Evolutionary conservation across 53 echinoderm and acorn worm genomes (phyloP).

Genomic region (Patiria pectinifera): DNA sequence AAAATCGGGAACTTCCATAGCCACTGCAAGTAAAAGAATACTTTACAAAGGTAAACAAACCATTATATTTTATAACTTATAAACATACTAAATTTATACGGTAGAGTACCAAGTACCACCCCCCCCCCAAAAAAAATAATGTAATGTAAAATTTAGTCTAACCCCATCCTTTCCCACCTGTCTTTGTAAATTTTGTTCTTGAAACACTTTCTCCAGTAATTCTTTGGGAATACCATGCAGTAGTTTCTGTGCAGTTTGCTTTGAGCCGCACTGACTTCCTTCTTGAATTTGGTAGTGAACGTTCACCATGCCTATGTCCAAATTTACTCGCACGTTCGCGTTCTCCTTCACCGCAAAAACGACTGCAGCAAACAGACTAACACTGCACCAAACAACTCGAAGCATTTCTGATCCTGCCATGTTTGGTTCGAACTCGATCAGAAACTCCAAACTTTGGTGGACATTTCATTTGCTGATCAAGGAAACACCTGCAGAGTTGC

Average conservation of each 20-base stretch:
- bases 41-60: too few species aligned
- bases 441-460: not conserved
- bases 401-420: not conserved
- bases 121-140: too few species aligned
- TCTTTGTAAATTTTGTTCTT: conserved; percentile 34
- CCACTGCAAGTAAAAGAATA: too few species aligned
- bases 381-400: not conserved
- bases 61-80: too few species aligned
- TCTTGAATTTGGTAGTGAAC: not conserved
- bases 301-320: conserved; percentile 30
- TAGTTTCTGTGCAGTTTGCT: conserved; percentile 10
- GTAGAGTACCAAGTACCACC: too few species aligned
- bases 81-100: too few species aligned
- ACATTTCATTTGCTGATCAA: not conserved
- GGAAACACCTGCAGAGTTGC: not conserved
- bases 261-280: not conserved
- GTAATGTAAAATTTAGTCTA: too few species aligned
- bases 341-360: not conserved
- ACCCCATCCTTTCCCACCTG: conserved; percentile 17
- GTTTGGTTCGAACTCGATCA: not conserved
- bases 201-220: conserved; percentile 37
- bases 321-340: conserved; percentile 7
- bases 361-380: not conserved
- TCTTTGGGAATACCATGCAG: conserved; percentile 41
- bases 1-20: too few species aligned